A percentile compares a stretch with the other conserved stretches of the same genome.
These are phyloP conservation scores for Nothocercus julius DNA, from an alignment of 2,113 vertebrate genomes.

Conservation along the genomic window DNA sequence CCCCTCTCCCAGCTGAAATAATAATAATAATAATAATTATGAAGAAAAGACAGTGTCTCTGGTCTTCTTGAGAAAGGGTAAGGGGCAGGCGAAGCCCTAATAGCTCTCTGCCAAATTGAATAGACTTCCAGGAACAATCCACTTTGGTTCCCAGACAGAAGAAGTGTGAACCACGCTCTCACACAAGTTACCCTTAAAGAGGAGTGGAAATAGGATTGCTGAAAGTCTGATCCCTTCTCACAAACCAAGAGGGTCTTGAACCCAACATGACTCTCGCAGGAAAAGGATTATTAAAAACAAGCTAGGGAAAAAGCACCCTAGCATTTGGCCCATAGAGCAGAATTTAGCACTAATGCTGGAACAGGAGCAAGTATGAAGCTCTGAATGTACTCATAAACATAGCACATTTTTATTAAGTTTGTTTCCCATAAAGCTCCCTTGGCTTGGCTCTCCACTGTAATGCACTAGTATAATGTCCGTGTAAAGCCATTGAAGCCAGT, in stretches of 20 bases:
- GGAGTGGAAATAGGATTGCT: neutral
- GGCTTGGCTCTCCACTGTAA: neutral
- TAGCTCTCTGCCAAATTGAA: neutral
- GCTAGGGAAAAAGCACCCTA: neutral
- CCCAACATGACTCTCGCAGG: neutral
- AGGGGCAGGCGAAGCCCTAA: neutral
- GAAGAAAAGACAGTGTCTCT: neutral
- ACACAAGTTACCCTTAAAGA: neutral
- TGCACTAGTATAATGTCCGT: neutral
- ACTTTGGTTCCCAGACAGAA: neutral
- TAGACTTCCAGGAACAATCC: fast-evolving
- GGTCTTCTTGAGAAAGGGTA: neutral
- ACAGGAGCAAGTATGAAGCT: neutral
- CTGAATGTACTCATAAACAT: conserved; percentile 1
- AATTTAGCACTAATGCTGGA: conserved; percentile 1
- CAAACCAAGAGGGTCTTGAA: neutral
- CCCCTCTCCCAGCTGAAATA: neutral
- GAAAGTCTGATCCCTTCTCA: neutral
- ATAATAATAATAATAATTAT: too few relatives aligned
- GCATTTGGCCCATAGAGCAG: neutral
- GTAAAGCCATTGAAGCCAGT: neutral
- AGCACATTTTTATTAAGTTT: conserved; percentile 5
- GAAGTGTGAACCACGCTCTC: fast-evolving
- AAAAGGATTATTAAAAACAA: conserved; percentile 23
- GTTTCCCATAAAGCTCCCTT: neutral